Base-by-base conservation (phyloP, 2,888 invertebrate species). In the Tiliacea citrago region DNA sequence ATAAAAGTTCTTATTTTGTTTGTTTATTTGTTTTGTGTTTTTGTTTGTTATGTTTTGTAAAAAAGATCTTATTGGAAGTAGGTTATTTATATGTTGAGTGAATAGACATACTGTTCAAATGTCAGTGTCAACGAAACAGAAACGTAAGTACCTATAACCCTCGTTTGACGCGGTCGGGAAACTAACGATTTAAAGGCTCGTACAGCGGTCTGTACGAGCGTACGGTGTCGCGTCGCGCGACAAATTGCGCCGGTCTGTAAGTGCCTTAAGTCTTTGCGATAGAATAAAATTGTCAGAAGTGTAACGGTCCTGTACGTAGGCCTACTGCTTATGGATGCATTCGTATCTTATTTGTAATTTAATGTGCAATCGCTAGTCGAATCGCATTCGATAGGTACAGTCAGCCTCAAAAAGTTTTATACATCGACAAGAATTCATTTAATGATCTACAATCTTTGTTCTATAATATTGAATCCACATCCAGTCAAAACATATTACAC, bases 321-420 rank as follows among this genome's bases (percentile, higher is more conserved):
- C 72, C 83, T 86, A 77, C 24, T 16, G 55, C 24, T 13, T 57
- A 57, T 81, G 68, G 81, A 77, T 82, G 81, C 83, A 82, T 79
- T 89, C 86, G 86, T 84, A 83, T 77, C 89, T 89, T 89, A 92
- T 93, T 93, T 93, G 92, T 91, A 91, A 93, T 91, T 92, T 91
- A 91, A 92, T 90, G 85, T 85, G 90, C 89, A 85, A 91, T 94
- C 90, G 87, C 87, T 78, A 92, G 88, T 90, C 93, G 82, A 86
- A 90, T 89, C 90, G 91, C 92, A 93, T 92, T 87, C 92, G 78
- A 86, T 55, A 24, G 55, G 24, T 55, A 55, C 49, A 13, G 55
- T 55, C 55, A 55, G 13, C 24, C 13, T 24, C 24, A 55, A 24
- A 55, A 55, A 13, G 55, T 55, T 55, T 24, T 55, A 6, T 24